Conservation (phyloP, 2,113 vertebrate species). For the Pachypanchax playfairii region DNA sequence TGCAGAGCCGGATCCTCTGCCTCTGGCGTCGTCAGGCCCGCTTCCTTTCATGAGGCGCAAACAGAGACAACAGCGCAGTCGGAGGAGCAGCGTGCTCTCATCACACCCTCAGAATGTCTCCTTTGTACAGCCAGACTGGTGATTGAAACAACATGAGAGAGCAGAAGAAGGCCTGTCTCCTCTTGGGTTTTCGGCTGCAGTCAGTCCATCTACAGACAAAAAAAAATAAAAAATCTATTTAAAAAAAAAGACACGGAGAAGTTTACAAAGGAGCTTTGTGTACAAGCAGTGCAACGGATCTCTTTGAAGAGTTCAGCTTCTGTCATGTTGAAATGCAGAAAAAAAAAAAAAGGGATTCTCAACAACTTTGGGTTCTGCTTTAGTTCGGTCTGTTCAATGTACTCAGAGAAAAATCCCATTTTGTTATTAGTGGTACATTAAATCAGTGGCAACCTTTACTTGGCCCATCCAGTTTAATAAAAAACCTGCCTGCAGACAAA, state of each 20-base stretch:
- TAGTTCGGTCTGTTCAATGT: conserved; percentile 12
- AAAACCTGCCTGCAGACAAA: conserved; percentile 35
- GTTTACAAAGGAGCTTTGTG: conserved; percentile 66
- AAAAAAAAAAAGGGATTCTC: conserved; percentile 33
- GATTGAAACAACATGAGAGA: conserved; percentile 72
- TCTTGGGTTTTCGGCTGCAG: conserved; percentile 58
- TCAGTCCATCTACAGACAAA: conserved; percentile 59
- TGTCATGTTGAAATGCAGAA: conserved; percentile 38
- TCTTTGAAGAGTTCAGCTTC: conserved; percentile 68
- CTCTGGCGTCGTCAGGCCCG: conserved; percentile 78
- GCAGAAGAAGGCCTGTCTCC: conserved; percentile 65
- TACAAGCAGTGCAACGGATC: conserved; percentile 55
- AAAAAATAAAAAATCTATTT: too few species aligned
- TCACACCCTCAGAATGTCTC: conserved; percentile 70
- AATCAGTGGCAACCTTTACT: conserved; percentile 30
- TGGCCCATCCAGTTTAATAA: conserved; percentile 48
- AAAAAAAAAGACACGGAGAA: conserved; percentile 48
- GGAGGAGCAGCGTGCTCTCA: conserved; percentile 59
- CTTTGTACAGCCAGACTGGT: conserved; percentile 66
- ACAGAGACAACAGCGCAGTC: conserved; percentile 71
- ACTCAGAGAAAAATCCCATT: neutral
- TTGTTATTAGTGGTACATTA: conserved; percentile 21
- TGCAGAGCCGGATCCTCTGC: conserved; percentile 64
- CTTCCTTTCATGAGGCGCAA: conserved; percentile 81
- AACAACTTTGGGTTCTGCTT: conserved; percentile 9